These are phyloP conservation scores for Eulithis prunata DNA, from an alignment of 2,888 invertebrate species.

Conservation along the genomic window DNA sequence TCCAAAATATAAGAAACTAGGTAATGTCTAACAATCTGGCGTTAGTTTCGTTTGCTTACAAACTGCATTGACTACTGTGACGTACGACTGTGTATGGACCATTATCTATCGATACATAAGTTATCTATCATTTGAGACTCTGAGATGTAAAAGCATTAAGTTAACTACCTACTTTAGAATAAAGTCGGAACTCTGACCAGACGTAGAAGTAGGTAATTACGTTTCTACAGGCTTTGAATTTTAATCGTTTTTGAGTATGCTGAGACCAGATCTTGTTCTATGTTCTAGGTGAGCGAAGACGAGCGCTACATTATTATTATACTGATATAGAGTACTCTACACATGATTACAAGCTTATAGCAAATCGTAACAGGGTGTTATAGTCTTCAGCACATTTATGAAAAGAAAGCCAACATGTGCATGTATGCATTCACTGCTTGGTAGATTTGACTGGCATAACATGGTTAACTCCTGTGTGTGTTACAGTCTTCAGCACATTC, in stretches of 20 bases:
- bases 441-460: no score
- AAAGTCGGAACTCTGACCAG: constrained; percentile 76
- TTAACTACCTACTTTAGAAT: constrained; percentile 70
- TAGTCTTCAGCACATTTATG: no score
- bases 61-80: constrained; percentile 35
- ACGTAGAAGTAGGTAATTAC: constrained; percentile 72
- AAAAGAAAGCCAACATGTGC: no score
- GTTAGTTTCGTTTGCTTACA: not conserved
- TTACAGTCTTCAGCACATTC: no score
- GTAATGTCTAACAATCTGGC: constrained; percentile 12
- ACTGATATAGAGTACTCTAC: no score
- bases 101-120: constrained; percentile 39
- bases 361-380: not conserved
- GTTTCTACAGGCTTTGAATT: constrained; percentile 81
- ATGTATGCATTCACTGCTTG: no score
- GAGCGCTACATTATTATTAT: no score
- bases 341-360: not conserved
- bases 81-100: constrained; percentile 39
- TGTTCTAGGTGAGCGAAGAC: not conserved
- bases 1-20: no score
- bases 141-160: constrained; percentile 73
- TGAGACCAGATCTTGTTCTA: not conserved
- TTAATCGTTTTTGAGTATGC: constrained; percentile 62
- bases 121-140: constrained; percentile 54
- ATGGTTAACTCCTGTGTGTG: no score